phyloP scores from a whole-genome alignment of 2,113 vertebrate genomes.

The Gopherus flavomarginatus region DNA sequence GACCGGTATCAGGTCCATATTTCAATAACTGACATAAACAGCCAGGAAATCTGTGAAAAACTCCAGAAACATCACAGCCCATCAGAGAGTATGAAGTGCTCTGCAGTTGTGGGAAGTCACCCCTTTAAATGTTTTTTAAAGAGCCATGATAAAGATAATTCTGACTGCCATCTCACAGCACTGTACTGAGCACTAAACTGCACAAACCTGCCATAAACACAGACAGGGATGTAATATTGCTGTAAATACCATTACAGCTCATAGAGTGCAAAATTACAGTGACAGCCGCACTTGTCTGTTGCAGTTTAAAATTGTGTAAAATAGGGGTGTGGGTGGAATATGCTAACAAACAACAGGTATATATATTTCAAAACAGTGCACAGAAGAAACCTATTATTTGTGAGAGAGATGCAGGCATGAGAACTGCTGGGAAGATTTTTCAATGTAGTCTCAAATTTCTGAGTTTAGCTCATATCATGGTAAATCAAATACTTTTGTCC shows the following conservation, averaged over 20 bases:
- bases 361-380: constrained; percentile 46
- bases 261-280: constrained; percentile 59
- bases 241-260: constrained; percentile 44
- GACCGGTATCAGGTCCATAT: neutral
- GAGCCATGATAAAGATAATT: neutral
- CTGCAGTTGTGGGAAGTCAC: constrained; percentile 2
- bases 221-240: constrained; percentile 24
- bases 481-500: constrained; percentile 55
- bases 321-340: constrained; percentile 14
- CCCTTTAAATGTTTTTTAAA: neutral
- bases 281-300: constrained; percentile 56
- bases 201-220: constrained; percentile 23
- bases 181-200: neutral
- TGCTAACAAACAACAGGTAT: constrained; percentile 50
- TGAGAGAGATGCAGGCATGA: constrained; percentile 20
- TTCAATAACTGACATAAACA: neutral
- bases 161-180: constrained; percentile 35
- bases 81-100: constrained; percentile 16
- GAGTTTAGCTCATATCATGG: constrained; percentile 29
- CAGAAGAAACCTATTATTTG: constrained; percentile 38
- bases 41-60: neutral
- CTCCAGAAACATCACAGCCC: neutral
- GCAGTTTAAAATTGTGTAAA: constrained; percentile 37
- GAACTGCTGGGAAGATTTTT: constrained; percentile 33
- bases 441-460: constrained; percentile 44